Percentiles rank a stretch among this genome's conserved stretches.
Evolutionary conservation across 2,113 vertebrate genomes (phyloP).

Genomic region (Trogon surrucura): DNA sequence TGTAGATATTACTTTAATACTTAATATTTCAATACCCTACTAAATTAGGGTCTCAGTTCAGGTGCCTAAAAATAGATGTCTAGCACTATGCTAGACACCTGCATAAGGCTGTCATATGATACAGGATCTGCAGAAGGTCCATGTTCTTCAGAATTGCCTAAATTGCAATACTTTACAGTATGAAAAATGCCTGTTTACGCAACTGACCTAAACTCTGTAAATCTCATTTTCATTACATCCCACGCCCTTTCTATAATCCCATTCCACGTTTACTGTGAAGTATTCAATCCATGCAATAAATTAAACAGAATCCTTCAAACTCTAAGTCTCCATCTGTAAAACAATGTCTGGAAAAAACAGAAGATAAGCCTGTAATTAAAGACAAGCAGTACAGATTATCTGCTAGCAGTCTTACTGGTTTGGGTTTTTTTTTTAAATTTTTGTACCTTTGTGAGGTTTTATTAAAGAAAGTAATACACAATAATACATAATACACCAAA

Average conservation of each 20-base stretch:
- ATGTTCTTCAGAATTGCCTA: neutral
- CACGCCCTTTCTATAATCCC: neutral
- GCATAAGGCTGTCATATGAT: neutral
- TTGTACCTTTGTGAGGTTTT: neutral
- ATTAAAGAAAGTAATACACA: neutral
- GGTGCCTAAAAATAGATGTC: neutral
- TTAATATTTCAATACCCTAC: neutral
- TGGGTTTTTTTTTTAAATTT: neutral
- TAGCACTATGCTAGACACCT: accelerated
- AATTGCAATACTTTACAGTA: neutral
- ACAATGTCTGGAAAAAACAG: neutral
- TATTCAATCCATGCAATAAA: neutral
- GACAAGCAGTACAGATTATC: neutral
- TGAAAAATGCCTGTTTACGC: neutral
- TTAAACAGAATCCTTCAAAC: neutral
- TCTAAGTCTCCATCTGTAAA: neutral
- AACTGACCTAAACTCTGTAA: neutral
- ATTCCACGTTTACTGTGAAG: neutral
- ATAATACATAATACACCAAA: too few species aligned
- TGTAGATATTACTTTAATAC: neutral
- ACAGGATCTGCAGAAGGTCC: neutral
- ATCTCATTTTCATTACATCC: neutral
- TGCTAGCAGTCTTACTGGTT: neutral
- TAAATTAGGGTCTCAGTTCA: neutral
- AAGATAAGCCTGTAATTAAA: neutral